A percentile compares a stretch with the other conserved stretches of the same genome.
Conservation (phyloP, 2,113 vertebrate genomes). For the Seriola dumerili region DNA sequence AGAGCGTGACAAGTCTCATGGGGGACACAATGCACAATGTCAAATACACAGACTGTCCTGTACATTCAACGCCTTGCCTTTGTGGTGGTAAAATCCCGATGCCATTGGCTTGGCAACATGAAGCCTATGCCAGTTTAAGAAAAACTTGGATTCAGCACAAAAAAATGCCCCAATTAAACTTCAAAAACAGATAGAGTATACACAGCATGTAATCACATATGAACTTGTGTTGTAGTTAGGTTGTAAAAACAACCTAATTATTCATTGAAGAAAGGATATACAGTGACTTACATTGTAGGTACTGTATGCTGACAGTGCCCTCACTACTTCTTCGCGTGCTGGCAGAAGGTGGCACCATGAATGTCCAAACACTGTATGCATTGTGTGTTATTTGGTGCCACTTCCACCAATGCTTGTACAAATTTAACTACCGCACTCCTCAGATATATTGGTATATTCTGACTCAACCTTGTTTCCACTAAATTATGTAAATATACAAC, state of each 20-base stretch:
- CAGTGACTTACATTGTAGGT: conserved; percentile 15
- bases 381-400: neutral
- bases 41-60: conserved; percentile 57
- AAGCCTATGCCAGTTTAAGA: conserved; percentile 44
- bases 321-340: neutral
- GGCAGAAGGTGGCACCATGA: neutral
- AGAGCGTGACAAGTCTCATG: conserved; percentile 59
- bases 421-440: neutral
- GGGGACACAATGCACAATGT: conserved; percentile 68
- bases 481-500: neutral
- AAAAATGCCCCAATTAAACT: conserved; percentile 73
- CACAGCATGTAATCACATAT: conserved; percentile 37
- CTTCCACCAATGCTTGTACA: neutral
- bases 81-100: conserved; percentile 38
- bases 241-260: conserved; percentile 11
- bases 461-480: neutral
- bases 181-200: conserved; percentile 55
- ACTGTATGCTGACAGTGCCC: neutral
- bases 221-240: conserved; percentile 31
- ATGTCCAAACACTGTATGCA: neutral
- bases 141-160: conserved; percentile 58
- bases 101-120: conserved; percentile 45
- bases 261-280: conserved; percentile 2
- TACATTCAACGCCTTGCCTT: conserved; percentile 47
- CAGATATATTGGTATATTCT: neutral